Conservation (phyloP, 2,113 vertebrate species). For the Phylloscopus trochilus region DNA sequence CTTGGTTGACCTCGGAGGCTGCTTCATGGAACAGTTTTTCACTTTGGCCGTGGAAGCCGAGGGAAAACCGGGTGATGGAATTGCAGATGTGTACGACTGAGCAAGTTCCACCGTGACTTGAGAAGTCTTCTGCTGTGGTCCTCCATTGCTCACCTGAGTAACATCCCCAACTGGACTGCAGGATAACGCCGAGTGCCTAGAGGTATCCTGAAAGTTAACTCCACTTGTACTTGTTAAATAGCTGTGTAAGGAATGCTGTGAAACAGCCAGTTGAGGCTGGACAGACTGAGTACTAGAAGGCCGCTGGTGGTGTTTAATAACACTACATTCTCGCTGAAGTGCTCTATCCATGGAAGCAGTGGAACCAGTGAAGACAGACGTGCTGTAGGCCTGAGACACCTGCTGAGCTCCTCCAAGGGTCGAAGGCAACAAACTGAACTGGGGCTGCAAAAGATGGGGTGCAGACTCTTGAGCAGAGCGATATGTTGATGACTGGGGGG, state of each 20-base stretch:
- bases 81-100: constrained; percentile 82
- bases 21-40: constrained; percentile 85
- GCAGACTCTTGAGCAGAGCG: constrained; percentile 98
- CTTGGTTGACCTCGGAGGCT: constrained; percentile 77
- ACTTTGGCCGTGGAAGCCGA: constrained; percentile 79
- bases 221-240: constrained; percentile 84
- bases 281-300: constrained; percentile 91
- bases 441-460: constrained; percentile 94
- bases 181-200: constrained; percentile 83
- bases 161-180: constrained; percentile 85
- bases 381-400: constrained; percentile 83
- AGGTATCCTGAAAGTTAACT: constrained; percentile 87
- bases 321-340: constrained; percentile 99
- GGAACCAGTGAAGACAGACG: constrained; percentile 87
- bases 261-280: constrained; percentile 86
- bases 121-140: constrained; percentile 84
- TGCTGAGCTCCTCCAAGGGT: constrained; percentile 82
- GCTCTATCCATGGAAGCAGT: constrained; percentile 92
- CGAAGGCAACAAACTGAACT: constrained; percentile 89
- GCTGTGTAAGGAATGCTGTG: constrained; percentile 90
- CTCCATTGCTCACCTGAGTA: constrained; percentile 85
- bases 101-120: constrained; percentile 81
- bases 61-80: constrained; percentile 82
- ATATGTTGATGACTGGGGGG: constrained; percentile 96
- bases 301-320: constrained; percentile 99